phyloP scores from a whole-genome alignment of 2,113 vertebrate genomes.

The Rattus norvegicus region DNA sequence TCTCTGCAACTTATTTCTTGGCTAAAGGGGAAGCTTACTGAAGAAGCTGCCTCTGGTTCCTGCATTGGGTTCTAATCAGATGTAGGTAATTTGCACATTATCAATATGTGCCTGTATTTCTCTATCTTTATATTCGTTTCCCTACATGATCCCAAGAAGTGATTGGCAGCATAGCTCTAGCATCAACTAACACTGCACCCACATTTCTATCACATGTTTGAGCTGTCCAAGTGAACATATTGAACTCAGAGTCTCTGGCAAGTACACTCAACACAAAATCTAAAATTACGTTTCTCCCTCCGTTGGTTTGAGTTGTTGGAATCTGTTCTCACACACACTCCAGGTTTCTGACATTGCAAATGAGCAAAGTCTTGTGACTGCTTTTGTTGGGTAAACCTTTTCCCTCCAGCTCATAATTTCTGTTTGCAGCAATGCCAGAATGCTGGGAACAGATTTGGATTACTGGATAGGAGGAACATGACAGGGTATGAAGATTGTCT shows the following conservation, averaged over 20 bases:
- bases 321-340: slow-evolving; percentile 42
- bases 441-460: background rate
- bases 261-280: slow-evolving; percentile 40
- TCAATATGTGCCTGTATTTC: background rate
- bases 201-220: slow-evolving; percentile 9
- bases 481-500: background rate
- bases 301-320: background rate
- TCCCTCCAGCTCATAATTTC: background rate
- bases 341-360: slow-evolving; percentile 34
- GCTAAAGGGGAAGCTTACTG: background rate
- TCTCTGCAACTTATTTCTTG: background rate
- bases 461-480: background rate
- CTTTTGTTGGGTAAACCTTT: slow-evolving; percentile 30
- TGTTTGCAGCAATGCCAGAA: background rate
- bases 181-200: background rate
- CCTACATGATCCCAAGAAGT: background rate
- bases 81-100: background rate
- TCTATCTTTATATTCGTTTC: slow-evolving; percentile 26
- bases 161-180: background rate
- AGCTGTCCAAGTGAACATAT: slow-evolving; percentile 48
- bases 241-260: slow-evolving; percentile 62
- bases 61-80: background rate
- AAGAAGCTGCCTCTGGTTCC: background rate
- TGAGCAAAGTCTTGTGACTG: slow-evolving; percentile 25
- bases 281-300: slow-evolving; percentile 56